Evolutionary conservation across 2,113 vertebrate genomes (phyloP).

Genomic region (Epinephelus cyanopodus): DNA sequence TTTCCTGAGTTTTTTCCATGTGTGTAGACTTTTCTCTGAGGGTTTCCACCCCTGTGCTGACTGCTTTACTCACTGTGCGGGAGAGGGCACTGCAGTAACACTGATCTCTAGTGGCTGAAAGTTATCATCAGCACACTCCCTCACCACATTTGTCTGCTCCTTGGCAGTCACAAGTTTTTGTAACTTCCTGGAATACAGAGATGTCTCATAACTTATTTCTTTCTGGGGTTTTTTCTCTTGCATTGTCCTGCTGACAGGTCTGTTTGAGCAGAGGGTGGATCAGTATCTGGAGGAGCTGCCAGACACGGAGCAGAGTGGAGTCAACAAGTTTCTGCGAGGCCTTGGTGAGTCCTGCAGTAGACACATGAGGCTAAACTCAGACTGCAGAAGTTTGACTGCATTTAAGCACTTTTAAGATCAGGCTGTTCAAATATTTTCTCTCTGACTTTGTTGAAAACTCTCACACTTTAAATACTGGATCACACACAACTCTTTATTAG

Average conservation of each 20-base stretch:
- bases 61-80: background rate
- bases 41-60: background rate
- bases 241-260: constrained; percentile 82
- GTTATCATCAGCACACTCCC: constrained; percentile 10
- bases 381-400: constrained; percentile 3
- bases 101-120: constrained; percentile 76
- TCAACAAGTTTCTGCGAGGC: constrained; percentile 98
- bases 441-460: background rate
- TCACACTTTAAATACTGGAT: background rate
- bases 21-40: constrained; percentile 1
- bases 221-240: constrained; percentile 4
- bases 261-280: constrained; percentile 97
- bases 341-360: constrained; percentile 88
- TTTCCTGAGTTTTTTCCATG: background rate
- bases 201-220: background rate
- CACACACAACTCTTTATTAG: background rate
- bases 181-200: constrained; percentile 12
- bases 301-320: constrained; percentile 97
- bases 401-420: background rate
- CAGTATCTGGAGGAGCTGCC: constrained; percentile 98
- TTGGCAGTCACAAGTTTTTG: constrained; percentile 15
- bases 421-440: constrained; percentile 4
- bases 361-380: constrained; percentile 4
- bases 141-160: constrained; percentile 5
- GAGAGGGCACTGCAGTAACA: constrained; percentile 36